A percentile compares a stretch with the other conserved stretches of the same genome.
Conservation (phyloP, 2,113 vertebrate species). For the Bambusicola thoracicus region DNA sequence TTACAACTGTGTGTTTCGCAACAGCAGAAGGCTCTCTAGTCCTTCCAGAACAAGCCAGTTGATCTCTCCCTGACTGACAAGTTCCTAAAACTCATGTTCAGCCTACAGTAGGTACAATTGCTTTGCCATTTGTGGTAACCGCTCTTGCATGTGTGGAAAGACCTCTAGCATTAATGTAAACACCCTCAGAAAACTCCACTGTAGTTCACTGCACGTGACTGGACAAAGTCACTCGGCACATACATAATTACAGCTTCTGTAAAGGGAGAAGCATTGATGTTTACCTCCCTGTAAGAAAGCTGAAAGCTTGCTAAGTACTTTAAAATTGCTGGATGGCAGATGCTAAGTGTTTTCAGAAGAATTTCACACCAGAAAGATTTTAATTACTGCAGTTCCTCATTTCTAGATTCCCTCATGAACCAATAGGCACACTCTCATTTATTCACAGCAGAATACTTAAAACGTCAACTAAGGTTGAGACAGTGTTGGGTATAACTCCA, state of each 20-base stretch:
- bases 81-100: neutral
- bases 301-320: slow-evolving; percentile 28
- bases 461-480: neutral
- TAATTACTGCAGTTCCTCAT: slow-evolving; percentile 37
- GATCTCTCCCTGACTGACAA: neutral
- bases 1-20: neutral
- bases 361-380: slow-evolving; percentile 46
- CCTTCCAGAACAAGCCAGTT: neutral
- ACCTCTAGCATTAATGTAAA: neutral
- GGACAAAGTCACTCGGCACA: neutral
- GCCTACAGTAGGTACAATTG: neutral
- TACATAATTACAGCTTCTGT: neutral
- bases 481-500: neutral
- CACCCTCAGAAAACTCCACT: neutral
- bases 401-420: slow-evolving; percentile 39
- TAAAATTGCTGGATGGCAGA: neutral
- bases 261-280: neutral
- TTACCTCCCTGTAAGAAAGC: neutral
- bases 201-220: neutral
- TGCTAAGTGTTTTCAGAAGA: slow-evolving; percentile 24
- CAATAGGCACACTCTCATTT: slow-evolving; percentile 8
- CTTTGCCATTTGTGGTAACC: neutral
- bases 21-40: neutral
- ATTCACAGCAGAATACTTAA: slow-evolving; percentile 15
- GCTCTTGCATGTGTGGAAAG: neutral